A percentile compares a stretch with the other conserved stretches of the same genome.
phyloP scores from a whole-genome alignment of 2,797 vertebrate genomes.

The Perodicticus potto region DNA sequence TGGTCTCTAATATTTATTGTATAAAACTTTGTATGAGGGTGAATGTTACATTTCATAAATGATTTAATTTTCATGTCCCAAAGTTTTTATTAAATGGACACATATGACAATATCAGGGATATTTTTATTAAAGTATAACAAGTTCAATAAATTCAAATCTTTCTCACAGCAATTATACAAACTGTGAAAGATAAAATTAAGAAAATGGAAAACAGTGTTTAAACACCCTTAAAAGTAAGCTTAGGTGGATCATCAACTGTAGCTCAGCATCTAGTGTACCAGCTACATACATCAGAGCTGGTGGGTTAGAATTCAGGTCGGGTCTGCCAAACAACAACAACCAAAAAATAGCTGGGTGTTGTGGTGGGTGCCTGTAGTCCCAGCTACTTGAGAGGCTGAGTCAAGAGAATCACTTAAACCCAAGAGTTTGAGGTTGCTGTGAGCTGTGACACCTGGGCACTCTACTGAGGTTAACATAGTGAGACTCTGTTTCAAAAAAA shows the following conservation, averaged over 20 bases:
- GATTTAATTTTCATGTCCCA: conserved; percentile 84
- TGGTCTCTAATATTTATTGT: conserved; percentile 84
- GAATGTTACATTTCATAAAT: conserved; percentile 84
- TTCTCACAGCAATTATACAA: conserved; percentile 68
- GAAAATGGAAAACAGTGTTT: conserved; percentile 50
- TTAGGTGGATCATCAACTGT: background rate
- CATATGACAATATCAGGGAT: conserved; percentile 76
- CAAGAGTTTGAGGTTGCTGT: too few species aligned
- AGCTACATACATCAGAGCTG: too few species aligned
- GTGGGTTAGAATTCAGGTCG: too few species aligned
- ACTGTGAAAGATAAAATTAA: conserved; percentile 69
- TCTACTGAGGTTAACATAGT: too few species aligned
- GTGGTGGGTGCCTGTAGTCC: too few species aligned
- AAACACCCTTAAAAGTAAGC: conserved; percentile 36
- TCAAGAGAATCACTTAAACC: too few species aligned
- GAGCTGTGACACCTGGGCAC: too few species aligned
- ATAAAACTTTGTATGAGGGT: conserved; percentile 84
- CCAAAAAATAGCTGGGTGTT: too few species aligned
- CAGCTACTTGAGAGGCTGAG: too few species aligned
- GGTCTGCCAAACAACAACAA: too few species aligned
- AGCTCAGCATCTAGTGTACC: too few species aligned
- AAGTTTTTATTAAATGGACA: conserved; percentile 84
- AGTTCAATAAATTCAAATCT: conserved; percentile 78
- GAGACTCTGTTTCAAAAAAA: too few species aligned
- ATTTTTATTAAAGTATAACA: conserved; percentile 60